Evolutionary conservation across 2,888 invertebrate species (phyloP).

Genomic region (Anagyrus pseudococci): DNA sequence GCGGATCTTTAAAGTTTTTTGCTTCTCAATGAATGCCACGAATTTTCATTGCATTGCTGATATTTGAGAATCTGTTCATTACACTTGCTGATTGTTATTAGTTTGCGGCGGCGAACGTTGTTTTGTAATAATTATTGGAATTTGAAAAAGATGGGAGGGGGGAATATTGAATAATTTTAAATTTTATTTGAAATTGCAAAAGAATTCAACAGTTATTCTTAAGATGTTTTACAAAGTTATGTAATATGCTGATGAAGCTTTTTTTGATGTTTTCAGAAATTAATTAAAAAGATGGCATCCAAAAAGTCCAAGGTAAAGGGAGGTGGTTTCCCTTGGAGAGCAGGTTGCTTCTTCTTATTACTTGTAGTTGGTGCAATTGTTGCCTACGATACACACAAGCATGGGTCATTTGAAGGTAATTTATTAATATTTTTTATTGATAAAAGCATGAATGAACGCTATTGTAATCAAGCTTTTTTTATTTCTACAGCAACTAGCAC

Average conservation of each 20-base stretch:
- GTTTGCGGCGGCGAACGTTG: too few relatives aligned
- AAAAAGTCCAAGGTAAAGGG: conserved; percentile 54
- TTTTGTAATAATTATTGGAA: too few relatives aligned
- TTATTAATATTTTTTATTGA: conserved; percentile 51
- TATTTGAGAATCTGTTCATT: too few relatives aligned
- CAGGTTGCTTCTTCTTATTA: conserved; percentile 70
- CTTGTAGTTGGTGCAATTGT: conserved; percentile 69
- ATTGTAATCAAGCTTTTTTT: background rate
- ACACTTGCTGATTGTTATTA: too few relatives aligned
- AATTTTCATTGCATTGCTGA: too few relatives aligned
- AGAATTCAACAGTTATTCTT: background rate
- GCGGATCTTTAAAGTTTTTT: too few relatives aligned
- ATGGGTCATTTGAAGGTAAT: conserved; percentile 73
- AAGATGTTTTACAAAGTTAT: background rate
- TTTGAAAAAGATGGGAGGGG: too few relatives aligned
- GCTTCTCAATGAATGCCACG: too few relatives aligned
- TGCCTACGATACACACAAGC: conserved; percentile 71
- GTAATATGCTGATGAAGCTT: conserved; percentile 44
- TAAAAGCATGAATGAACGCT: background rate
- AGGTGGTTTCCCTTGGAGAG: conserved; percentile 72
- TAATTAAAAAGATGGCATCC: conserved; percentile 62
- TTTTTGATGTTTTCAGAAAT: too few relatives aligned
- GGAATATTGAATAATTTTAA: background rate
- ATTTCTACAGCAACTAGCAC: conserved; percentile 68
- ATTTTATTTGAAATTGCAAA: background rate